Percentiles rank a stretch among this genome's conserved stretches.
Conservation (phyloP, 2,113 vertebrate genomes). For the Poecile atricapillus region DNA sequence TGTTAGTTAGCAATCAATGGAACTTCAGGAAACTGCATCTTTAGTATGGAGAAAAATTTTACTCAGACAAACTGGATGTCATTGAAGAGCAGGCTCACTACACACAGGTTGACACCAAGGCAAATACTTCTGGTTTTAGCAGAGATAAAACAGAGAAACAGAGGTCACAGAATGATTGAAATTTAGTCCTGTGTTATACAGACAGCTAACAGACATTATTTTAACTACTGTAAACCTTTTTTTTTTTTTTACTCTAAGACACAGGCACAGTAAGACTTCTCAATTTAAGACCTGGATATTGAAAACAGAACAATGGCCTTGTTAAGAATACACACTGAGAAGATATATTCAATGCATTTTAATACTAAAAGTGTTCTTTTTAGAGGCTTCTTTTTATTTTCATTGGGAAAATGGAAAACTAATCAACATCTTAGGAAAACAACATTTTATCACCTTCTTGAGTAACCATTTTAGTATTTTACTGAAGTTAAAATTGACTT, state of each 20-base stretch:
- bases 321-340: background rate
- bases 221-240: background rate
- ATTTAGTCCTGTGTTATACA: background rate
- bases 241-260: background rate
- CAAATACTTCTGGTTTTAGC: background rate
- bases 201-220: background rate
- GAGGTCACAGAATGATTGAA: background rate
- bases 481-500: background rate
- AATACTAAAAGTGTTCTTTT: background rate
- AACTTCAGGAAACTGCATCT: background rate
- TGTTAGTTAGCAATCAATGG: background rate
- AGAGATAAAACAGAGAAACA: background rate
- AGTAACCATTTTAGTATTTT: background rate
- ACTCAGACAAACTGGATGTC: background rate
- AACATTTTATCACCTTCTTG: background rate
- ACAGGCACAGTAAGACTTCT: background rate
- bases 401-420: background rate
- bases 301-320: background rate
- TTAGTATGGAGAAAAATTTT: background rate
- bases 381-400: background rate
- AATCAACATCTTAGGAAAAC: background rate
- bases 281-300: background rate
- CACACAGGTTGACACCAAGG: background rate
- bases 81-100: background rate
- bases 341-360: background rate